phyloP scores from a whole-genome alignment of 2,888 invertebrate species.

The Rhodophaea formosa region DNA sequence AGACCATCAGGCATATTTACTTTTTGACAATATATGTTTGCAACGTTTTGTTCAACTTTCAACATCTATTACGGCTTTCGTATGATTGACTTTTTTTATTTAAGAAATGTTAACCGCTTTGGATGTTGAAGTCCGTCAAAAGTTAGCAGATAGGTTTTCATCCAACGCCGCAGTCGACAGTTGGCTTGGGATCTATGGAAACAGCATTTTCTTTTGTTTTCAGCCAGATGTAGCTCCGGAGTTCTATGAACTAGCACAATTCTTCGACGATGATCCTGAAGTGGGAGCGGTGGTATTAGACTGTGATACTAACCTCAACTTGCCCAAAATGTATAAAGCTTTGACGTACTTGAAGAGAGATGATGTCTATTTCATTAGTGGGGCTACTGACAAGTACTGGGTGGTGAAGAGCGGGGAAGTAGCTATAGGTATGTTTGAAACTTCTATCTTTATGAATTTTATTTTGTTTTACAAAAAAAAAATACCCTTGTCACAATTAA shows the following conservation, averaged over 20 bases:
- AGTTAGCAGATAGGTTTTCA: no score
- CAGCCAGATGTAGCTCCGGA: constrained; percentile 56
- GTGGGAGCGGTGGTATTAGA: constrained; percentile 82
- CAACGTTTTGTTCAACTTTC: no score
- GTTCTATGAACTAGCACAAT: constrained; percentile 34
- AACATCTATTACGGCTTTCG: no score
- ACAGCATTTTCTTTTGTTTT: background rate
- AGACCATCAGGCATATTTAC: no score
- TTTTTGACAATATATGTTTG: no score
- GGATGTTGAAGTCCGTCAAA: no score
- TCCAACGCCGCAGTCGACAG: no score
- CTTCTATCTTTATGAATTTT: background rate
- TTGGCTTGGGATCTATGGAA: no score
- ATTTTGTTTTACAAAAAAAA: background rate
- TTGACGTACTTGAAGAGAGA: constrained; percentile 66
- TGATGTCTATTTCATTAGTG: constrained; percentile 76
- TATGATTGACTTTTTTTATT: no score
- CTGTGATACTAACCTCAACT: constrained; percentile 72
- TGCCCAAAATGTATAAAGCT: constrained; percentile 74
- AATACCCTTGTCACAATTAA: no score
- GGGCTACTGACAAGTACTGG: constrained; percentile 68
- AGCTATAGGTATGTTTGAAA: constrained; percentile 54
- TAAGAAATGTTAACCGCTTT: no score
- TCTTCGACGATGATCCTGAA: constrained; percentile 59
- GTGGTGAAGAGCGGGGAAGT: constrained; percentile 49